Conservation (phyloP, 2,888 invertebrate genomes). For the Lepidochrysops patricia region DNA sequence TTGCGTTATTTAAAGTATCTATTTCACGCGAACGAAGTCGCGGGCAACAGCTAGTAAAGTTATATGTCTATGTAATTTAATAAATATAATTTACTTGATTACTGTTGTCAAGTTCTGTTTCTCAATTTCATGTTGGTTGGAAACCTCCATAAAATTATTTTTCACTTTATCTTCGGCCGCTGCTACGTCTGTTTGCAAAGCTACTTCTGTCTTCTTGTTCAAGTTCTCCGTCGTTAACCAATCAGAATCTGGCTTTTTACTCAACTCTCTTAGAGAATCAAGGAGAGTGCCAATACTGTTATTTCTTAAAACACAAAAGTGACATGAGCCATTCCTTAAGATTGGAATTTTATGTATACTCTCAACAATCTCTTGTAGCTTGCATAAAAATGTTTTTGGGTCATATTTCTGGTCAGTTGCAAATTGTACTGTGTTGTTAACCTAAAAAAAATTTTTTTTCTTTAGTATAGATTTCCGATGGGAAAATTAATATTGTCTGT, state of each 20-base stretch:
- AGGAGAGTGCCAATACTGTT: not conserved
- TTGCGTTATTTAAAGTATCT: too few relatives aligned
- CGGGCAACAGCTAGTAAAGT: too few relatives aligned
- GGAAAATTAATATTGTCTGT: not conserved
- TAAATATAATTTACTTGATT: conserved; percentile 31
- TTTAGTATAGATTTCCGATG: not conserved
- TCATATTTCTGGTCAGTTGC: conserved; percentile 3
- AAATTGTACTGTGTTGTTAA: not conserved
- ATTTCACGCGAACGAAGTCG: too few relatives aligned
- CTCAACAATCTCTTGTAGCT: not conserved
- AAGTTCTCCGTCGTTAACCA: not conserved
- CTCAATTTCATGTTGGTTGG: conserved; percentile 45
- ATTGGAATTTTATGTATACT: conserved; percentile 7
- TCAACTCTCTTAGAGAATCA: conserved; percentile 8
- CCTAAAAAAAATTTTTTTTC: not conserved
- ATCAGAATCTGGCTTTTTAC: not conserved
- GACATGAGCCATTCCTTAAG: conserved; percentile 14
- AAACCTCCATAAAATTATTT: conserved; percentile 28
- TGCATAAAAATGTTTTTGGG: not conserved
- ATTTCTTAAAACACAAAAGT: conserved; percentile 14
- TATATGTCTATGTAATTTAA: too few relatives aligned
- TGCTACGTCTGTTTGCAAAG: conserved; percentile 16
- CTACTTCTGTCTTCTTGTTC: conserved; percentile 21
- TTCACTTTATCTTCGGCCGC: conserved; percentile 18
- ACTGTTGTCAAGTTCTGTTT: conserved; percentile 41